These are phyloP conservation scores for Nomada flava DNA, from an alignment of 2,888 invertebrate species.

Conservation along the genomic window DNA sequence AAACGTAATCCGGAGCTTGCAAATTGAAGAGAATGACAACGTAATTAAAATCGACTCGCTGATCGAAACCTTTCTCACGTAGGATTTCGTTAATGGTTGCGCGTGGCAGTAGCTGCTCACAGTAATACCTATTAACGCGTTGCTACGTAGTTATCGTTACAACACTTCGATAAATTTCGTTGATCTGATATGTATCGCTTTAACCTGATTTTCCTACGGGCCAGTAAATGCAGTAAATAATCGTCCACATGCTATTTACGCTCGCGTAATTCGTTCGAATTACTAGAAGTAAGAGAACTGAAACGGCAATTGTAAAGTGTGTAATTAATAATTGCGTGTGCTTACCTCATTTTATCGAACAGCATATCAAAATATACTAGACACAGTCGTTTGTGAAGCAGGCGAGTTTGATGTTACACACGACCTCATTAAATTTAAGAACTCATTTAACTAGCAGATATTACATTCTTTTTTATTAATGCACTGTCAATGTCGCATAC, in stretches of 20 bases:
- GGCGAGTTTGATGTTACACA: too few relatives aligned
- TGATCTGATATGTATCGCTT: constrained; percentile 45
- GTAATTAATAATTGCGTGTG: background rate
- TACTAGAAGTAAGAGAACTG: background rate
- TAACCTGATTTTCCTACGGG: constrained; percentile 38
- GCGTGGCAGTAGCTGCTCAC: constrained; percentile 47
- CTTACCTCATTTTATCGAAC: background rate
- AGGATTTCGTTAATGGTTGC: constrained; percentile 62
- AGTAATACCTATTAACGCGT: constrained; percentile 66
- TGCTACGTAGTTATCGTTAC: constrained; percentile 66
- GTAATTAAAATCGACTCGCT: constrained; percentile 54
- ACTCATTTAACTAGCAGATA: too few relatives aligned
- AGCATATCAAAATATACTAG: background rate
- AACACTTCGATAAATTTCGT: constrained; percentile 59
- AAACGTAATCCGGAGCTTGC: constrained; percentile 21
- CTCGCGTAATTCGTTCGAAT: constrained; percentile 19
- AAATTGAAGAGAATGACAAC: constrained; percentile 57
- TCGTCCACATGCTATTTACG: constrained; percentile 3
- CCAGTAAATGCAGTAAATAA: constrained; percentile 27
- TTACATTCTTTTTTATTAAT: too few relatives aligned
- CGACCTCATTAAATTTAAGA: too few relatives aligned
- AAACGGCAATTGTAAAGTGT: background rate
- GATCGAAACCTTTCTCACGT: constrained; percentile 55
- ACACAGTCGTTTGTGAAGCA: background rate
- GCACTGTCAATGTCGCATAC: too few relatives aligned